Evolutionary conservation across 2,888 invertebrate genomes (phyloP), one percentile per base, ranked within the genome.

Genomic region (Tyria jacobaeae): DNA sequence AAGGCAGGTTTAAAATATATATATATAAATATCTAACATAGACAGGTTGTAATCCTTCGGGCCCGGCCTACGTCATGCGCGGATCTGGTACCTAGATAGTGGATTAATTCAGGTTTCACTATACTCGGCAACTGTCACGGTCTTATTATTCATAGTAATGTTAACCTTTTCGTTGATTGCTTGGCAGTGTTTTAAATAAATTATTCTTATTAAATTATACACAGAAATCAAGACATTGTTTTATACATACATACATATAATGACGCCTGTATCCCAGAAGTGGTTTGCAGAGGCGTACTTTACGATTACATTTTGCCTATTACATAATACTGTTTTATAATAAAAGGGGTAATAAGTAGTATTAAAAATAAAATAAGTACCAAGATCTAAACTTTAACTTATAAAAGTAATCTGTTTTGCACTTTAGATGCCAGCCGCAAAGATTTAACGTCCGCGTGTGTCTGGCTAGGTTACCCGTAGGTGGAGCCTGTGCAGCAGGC

Each of bases 1-100:
- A n/a, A n/a, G n/a, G n/a, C n/a, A n/a, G 39, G 41, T 41, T 39
- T 31, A 27, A 41, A 41, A 41, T 41, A 34, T 21, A 31, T 39
- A 27, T 41, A 44, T 27, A 31, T 24, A 35, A n/a, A 57, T 49
- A 62, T 27, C 27, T 17, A 53, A 47, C 37, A 35, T 27, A 12
- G 51, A 49, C 57, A 67, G 60, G 55, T 49, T 68, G 72, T 74
- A 74, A 74, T 74, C 74, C 74, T 62, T 52, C 44, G 56, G 37
- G 60, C 49, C 52, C 55, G 62, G 60, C 48, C 37, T 9, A 35
- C 21, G 60, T 68, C 74, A 74, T 70, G 74, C 72, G 44, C 70
- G 65, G 68, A 61, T 69, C 58, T 61, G 56, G 35, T 64, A 52
- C 49, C 62, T 61, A 60, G 67, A 52, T 50, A 60, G 61, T 49